Conservation (phyloP, 2,888 invertebrate genomes). For the Trichogramma dendrolimi region DNA sequence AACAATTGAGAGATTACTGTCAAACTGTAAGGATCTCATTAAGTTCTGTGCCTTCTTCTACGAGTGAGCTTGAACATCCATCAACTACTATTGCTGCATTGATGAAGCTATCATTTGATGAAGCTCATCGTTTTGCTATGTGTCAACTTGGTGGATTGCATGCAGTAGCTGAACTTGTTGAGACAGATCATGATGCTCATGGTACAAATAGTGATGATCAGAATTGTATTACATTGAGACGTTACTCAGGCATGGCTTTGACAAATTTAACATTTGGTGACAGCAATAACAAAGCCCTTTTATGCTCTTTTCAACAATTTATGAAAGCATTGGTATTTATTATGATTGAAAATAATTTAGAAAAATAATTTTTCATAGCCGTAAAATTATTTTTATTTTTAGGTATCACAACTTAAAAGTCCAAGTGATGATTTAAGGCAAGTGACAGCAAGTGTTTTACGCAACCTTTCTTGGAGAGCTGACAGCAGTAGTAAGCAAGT, state of each 20-base stretch:
- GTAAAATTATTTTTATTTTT: not conserved
- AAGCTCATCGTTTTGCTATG: constrained; percentile 95
- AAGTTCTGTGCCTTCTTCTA: constrained; percentile 40
- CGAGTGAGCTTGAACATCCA: constrained; percentile 80
- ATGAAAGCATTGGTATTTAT: constrained; percentile 68
- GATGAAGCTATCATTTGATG: constrained; percentile 97
- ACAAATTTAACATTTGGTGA: constrained; percentile 98
- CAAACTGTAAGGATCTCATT: constrained; percentile 56
- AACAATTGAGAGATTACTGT: constrained; percentile 85
- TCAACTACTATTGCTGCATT: constrained; percentile 85
- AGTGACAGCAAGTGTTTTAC: constrained; percentile 92
- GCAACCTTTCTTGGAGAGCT: constrained; percentile 96
- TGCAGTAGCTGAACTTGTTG: constrained; percentile 85
- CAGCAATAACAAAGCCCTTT: constrained; percentile 88
- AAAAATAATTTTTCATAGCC: not conserved
- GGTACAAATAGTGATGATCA: constrained; percentile 76
- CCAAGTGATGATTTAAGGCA: constrained; percentile 90
- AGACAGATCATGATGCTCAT: constrained; percentile 85
- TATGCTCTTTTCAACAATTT: constrained; percentile 89
- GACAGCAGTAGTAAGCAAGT: constrained; percentile 88
- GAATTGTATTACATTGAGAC: constrained; percentile 77
- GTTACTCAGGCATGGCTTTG: constrained; percentile 96
- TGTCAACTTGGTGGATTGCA: constrained; percentile 92
- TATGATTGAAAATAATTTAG: not conserved
- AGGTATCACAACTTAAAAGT: constrained; percentile 81